phyloP scores from a whole-genome alignment of 2,888 invertebrate genomes.

The Drosophila neonasuta region DNA sequence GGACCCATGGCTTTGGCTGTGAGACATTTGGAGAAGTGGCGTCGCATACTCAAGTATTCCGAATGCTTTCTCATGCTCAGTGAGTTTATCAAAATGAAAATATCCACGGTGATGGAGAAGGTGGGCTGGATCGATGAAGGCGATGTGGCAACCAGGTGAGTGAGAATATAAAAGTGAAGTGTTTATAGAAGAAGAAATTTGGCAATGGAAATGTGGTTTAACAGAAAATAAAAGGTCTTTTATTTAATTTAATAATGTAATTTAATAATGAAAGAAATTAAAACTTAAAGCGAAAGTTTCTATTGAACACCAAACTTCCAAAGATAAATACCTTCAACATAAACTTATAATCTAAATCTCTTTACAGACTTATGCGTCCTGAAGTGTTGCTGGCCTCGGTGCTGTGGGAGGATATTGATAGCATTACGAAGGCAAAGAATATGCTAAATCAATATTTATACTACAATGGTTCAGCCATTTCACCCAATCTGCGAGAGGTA shows the following conservation, averaged over 20 bases:
- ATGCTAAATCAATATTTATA: constrained; percentile 81
- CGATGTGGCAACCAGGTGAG: constrained; percentile 79
- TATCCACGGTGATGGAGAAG: constrained; percentile 79
- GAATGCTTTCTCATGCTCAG: constrained; percentile 82
- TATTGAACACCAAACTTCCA: too few relatives aligned
- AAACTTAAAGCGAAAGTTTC: too few relatives aligned
- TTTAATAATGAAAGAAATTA: too few relatives aligned
- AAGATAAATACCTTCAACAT: too few relatives aligned
- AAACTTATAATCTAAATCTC: background rate
- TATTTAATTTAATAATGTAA: background rate
- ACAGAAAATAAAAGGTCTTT: too few relatives aligned
- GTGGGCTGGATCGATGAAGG: constrained; percentile 81
- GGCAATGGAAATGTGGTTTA: too few relatives aligned
- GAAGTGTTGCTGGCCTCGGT: constrained; percentile 81
- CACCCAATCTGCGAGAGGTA: constrained; percentile 82
- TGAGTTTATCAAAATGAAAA: constrained; percentile 81
- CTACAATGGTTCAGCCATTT: constrained; percentile 78
- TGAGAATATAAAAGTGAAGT: background rate
- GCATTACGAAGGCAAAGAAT: constrained; percentile 80
- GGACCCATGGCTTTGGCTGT: constrained; percentile 81
- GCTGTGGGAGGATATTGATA: constrained; percentile 82
- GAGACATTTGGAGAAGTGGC: constrained; percentile 81
- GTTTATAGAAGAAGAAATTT: background rate
- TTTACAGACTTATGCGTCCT: constrained; percentile 79
- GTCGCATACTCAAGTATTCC: constrained; percentile 82